Base-by-base conservation (phyloP, 2,797 vertebrate species). In the Coluber constrictor region DNA sequence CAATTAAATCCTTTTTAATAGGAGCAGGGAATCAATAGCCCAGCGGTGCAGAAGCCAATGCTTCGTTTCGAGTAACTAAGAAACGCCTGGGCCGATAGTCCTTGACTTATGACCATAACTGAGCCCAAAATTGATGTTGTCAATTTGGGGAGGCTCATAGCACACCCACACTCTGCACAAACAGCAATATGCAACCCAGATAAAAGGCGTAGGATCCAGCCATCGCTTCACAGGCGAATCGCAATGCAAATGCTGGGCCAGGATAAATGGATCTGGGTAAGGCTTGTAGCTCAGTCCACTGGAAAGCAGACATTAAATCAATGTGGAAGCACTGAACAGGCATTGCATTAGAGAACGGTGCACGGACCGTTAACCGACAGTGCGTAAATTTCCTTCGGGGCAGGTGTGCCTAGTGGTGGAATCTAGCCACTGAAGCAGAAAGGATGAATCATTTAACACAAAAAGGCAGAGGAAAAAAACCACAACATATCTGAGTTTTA, bases 331-430 rank as follows among this genome's bases (percentile, higher is more conserved):
- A 32, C 11, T 2, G 1, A 70, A 66, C 29, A 59, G 18, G 51
- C 86, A 43, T 43, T 37, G n/a, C 61, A 61, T 16, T 55, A 25
- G 16, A 56, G 90, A 83, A 61, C 0, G 43, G 83, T 32, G 60
- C 16, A 70, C 51, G 87, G 89, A 4, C 51, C 43, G 66, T 94
- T 91, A 86, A 92, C 91, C 86, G 86, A 91, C 87, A 54, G 47
- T 16, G 16, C 88, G 91, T 79, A 87, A 83, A 90, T 74, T 91
- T 88, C 32, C 51, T 10, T 25, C 60, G 27, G n/a, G 37, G 43
- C 16, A 12, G 8, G n/a, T 60, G 15, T 63, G 32, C 70, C 1
- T 18, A 89, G 70, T 10, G 27, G 57, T 60, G 4, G 86, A 88
- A 90, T 61, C 91, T 86, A 92, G 60, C 55, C 61, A 54, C 63